These are phyloP conservation scores for Drosophila ohnishii DNA, from an alignment of 1,140 invertebrate genomes.

Conservation along the genomic window DNA sequence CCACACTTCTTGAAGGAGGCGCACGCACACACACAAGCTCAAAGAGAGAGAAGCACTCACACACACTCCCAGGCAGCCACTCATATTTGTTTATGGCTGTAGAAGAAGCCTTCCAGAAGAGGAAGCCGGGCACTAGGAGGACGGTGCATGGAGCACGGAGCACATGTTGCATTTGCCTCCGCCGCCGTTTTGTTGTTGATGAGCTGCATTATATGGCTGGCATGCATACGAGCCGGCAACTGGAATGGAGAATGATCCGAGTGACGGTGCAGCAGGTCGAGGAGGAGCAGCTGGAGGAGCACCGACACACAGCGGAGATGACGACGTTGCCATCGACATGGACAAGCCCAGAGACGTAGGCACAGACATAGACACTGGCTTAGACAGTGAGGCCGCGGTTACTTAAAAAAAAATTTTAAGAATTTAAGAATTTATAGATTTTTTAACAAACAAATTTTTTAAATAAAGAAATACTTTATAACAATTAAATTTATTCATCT, in stretches of 20 bases:
- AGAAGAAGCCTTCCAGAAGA: conserved; percentile 43
- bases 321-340: conserved; percentile 52
- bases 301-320: conserved; percentile 36
- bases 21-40: conserved; percentile 14
- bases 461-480: too few relatives aligned
- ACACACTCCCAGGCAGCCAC: conserved; percentile 53
- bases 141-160: conserved; percentile 30
- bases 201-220: conserved; percentile 78
- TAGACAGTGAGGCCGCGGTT: conserved; percentile 50
- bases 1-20: conserved; percentile 70
- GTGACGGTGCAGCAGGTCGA: background rate
- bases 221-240: conserved; percentile 59
- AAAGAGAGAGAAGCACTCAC: conserved; percentile 32
- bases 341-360: conserved; percentile 25
- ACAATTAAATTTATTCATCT: background rate
- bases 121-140: conserved; percentile 30
- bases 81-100: conserved; percentile 78
- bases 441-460: too few relatives aligned
- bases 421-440: background rate
- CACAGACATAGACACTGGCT: conserved; percentile 35
- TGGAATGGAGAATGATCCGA: conserved; percentile 17
- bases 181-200: conserved; percentile 66
- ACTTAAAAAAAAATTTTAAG: conserved; percentile 6
- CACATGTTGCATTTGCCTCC: conserved; percentile 78
- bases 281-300: conserved; percentile 14